Conservation (phyloP, 2,113 vertebrate genomes). For the Mesembrinibis cayennensis region DNA sequence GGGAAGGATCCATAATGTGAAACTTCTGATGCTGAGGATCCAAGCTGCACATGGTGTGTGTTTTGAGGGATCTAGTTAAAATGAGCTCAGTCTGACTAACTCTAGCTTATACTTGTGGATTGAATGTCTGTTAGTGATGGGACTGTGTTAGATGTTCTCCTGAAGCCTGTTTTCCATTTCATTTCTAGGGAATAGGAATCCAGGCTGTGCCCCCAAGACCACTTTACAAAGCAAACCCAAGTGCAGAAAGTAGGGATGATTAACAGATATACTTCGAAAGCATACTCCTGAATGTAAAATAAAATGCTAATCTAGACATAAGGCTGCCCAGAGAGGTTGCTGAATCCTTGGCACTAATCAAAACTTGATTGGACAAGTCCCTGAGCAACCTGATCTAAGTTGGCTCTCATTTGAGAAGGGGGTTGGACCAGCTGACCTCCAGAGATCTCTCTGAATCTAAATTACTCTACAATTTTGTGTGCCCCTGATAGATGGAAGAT, state of each 20-base stretch:
- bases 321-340: background rate
- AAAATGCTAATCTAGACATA: background rate
- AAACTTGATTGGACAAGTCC: background rate
- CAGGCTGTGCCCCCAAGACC: background rate
- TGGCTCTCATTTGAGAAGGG: background rate
- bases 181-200: background rate
- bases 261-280: background rate
- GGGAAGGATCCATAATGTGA: background rate
- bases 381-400: background rate
- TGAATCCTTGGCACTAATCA: background rate
- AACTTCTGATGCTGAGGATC: background rate
- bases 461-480: background rate
- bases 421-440: background rate
- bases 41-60: rapidly evolving
- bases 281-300: background rate
- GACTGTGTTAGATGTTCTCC: background rate
- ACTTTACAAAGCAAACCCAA: background rate
- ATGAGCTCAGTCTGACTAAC: background rate
- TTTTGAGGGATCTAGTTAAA: background rate
- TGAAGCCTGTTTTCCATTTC: background rate
- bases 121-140: background rate
- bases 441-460: background rate
- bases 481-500: background rate
- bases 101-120: background rate
- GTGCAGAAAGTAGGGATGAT: background rate